Percentiles rank a stretch among this genome's conserved stretches.
Evolutionary conservation across 2,888 invertebrate species (phyloP).

Genomic region (Leptinotarsa peninsularis): DNA sequence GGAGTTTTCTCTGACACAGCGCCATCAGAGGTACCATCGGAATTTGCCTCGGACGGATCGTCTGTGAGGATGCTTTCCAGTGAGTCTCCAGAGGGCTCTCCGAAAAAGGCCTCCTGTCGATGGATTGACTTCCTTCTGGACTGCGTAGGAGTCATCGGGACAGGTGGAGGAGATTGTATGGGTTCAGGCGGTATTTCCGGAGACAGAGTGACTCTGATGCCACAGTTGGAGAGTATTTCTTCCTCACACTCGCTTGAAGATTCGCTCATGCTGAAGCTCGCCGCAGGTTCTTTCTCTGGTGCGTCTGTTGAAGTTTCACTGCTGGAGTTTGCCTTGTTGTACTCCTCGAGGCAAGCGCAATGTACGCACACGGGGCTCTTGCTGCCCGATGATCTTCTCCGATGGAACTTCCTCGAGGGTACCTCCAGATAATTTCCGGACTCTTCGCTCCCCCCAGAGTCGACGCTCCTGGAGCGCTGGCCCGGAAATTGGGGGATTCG

Average conservation of each 20-base stretch:
- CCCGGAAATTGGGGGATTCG: conserved; percentile 76
- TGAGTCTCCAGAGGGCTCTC: conserved; percentile 74
- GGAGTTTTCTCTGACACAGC: conserved; percentile 48
- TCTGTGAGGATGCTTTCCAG: conserved; percentile 75
- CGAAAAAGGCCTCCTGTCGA: conserved; percentile 85
- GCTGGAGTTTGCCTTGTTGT: conserved; percentile 66
- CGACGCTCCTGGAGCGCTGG: conserved; percentile 84
- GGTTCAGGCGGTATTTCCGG: conserved; percentile 69
- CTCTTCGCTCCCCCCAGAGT: conserved; percentile 79
- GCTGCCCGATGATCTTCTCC: conserved; percentile 74
- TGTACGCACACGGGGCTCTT: conserved; percentile 79
- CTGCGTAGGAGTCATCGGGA: conserved; percentile 58
- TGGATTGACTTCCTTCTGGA: conserved; percentile 79
- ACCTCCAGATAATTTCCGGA: conserved; percentile 70
- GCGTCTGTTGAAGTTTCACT: conserved; percentile 27
- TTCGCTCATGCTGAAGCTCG: conserved; percentile 69
- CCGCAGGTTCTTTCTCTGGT: conserved; percentile 49
- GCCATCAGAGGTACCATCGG: conserved; percentile 64
- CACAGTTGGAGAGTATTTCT: conserved; percentile 67
- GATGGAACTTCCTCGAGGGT: conserved; percentile 73
- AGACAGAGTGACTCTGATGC: conserved; percentile 74
- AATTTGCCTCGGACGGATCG: conserved; percentile 61
- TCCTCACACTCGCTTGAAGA: conserved; percentile 68
- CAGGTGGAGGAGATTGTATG: conserved; percentile 62
- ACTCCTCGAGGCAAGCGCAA: conserved; percentile 82